A percentile compares a stretch with the other conserved stretches of the same genome.
phyloP scores from a whole-genome alignment of 2,888 invertebrate species.

The Euzophera pinguis region DNA sequence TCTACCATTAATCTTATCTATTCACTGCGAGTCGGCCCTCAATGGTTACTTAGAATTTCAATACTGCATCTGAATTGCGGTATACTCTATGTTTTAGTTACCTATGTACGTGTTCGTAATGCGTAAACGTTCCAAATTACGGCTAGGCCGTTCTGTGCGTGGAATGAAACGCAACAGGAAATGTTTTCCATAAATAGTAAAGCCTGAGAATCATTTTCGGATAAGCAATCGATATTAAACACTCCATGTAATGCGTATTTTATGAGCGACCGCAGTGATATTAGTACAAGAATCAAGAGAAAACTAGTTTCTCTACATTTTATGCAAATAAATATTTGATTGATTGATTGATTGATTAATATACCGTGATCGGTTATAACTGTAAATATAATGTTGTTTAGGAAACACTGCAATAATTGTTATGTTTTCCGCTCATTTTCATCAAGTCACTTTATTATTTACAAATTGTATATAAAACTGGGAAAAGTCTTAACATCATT shows the following conservation, averaged over 20 bases:
- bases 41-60: slow-evolving; percentile 55
- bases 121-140: slow-evolving; percentile 22
- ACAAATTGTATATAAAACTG: too few species aligned
- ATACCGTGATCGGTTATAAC: slow-evolving; percentile 14
- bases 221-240: slow-evolving; percentile 22
- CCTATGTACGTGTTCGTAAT: slow-evolving; percentile 20
- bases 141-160: slow-evolving; percentile 30
- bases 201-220: slow-evolving; percentile 20
- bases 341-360: too few species aligned
- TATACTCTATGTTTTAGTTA: slow-evolving; percentile 23
- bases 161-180: slow-evolving; percentile 29
- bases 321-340: too few species aligned
- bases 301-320: too few species aligned
- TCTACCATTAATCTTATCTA: slow-evolving; percentile 64
- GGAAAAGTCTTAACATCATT: too few species aligned
- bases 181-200: slow-evolving; percentile 14
- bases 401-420: too few species aligned
- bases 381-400: background rate
- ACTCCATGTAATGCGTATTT: slow-evolving; percentile 22
- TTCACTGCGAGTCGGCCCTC: slow-evolving; percentile 47
- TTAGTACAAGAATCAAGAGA: too few species aligned
- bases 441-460: too few species aligned
- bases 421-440: too few species aligned
- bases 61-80: slow-evolving; percentile 44
- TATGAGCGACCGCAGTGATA: slow-evolving; percentile 21